Percentiles rank a stretch among this genome's conserved stretches.
phyloP scores from a whole-genome alignment of 2,797 vertebrate species.

The Netta rufina region DNA sequence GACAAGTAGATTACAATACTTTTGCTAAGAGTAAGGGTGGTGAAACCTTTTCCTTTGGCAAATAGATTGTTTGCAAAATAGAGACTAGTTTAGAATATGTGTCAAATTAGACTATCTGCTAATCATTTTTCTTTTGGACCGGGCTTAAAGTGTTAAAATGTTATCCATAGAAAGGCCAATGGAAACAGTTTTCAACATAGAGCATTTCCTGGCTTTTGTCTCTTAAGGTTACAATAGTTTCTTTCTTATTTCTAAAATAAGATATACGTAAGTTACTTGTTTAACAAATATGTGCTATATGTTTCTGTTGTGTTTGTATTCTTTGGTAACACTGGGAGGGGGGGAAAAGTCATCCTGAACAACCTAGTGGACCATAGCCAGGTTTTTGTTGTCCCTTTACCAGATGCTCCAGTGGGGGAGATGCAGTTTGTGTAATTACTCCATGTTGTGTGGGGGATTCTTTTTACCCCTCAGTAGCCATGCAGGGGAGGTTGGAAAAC shows the following conservation, averaged over 20 bases:
- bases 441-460: background rate
- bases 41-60: background rate
- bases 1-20: background rate
- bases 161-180: background rate
- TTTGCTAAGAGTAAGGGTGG: background rate
- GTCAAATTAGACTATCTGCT: background rate
- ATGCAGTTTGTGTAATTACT: background rate
- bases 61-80: background rate
- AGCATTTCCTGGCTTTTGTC: background rate
- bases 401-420: background rate
- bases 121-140: background rate
- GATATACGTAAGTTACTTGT: rapidly evolving
- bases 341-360: background rate
- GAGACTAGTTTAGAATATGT: background rate
- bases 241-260: background rate
- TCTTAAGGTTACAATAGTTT: background rate
- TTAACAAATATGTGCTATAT: background rate
- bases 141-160: background rate
- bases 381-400: background rate
- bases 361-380: background rate
- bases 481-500: background rate
- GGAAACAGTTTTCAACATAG: background rate
- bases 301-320: background rate
- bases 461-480: background rate
- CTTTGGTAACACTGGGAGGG: background rate